Evolutionary conservation across 2,797 vertebrate species (phyloP).

Genomic region (Enoplosus armatus): DNA sequence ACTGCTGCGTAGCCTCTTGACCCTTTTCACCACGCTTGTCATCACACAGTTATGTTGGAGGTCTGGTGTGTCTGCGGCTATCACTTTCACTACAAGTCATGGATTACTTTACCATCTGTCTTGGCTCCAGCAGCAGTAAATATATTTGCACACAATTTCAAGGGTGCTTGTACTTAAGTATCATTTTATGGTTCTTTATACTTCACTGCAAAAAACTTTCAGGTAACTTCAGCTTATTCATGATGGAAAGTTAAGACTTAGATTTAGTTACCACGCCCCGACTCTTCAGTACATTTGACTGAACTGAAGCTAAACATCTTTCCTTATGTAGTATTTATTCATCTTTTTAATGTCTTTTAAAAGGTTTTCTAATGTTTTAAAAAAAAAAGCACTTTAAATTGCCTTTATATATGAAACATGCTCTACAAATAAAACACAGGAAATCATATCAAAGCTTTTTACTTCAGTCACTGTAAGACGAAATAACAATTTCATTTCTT

Average conservation of each 20-base stretch:
- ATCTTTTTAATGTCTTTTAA: not conserved
- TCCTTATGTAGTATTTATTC: not conserved
- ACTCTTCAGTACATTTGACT: not conserved
- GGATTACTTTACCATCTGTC: conserved; percentile 23
- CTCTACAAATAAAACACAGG: not conserved
- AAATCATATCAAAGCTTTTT: not conserved
- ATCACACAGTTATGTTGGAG: conserved; percentile 18
- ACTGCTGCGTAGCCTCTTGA: not conserved
- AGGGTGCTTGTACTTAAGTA: not conserved
- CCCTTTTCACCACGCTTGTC: conserved; percentile 7
- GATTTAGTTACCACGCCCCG: too few species aligned
- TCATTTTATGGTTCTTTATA: not conserved
- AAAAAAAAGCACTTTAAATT: not conserved
- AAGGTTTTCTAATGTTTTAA: not conserved
- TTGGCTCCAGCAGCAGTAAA: not conserved
- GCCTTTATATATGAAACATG: not conserved
- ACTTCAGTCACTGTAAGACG: too few species aligned
- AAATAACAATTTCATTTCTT: not conserved
- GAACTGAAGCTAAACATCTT: not conserved
- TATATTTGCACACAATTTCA: not conserved
- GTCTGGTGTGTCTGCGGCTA: conserved; percentile 7
- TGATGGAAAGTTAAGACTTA: too few species aligned
- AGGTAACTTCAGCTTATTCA: not conserved
- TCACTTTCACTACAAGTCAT: conserved; percentile 35
- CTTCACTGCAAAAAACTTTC: not conserved